Evolutionary conservation across 2,113 vertebrate species (phyloP).

Genomic region (Cervus canadensis): DNA sequence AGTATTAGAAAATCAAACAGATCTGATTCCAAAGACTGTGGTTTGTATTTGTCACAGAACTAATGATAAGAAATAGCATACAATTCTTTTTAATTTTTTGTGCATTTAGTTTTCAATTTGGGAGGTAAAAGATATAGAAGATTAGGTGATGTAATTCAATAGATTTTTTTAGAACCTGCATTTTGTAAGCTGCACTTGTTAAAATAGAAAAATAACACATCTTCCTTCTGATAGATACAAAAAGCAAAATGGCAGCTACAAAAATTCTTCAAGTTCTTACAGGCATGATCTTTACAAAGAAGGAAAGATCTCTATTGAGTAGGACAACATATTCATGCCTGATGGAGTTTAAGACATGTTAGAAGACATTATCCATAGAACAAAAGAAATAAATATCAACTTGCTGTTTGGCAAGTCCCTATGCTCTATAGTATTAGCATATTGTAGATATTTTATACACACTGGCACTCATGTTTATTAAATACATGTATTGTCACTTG

Average conservation of each 20-base stretch:
- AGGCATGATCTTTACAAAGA: slow-evolving; percentile 44
- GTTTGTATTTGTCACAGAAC: background rate
- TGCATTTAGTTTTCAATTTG: slow-evolving; percentile 27
- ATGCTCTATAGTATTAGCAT: slow-evolving; percentile 19
- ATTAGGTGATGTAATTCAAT: slow-evolving; percentile 2
- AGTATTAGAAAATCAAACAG: background rate
- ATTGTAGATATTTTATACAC: slow-evolving; percentile 56
- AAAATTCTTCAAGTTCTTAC: background rate
- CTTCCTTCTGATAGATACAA: slow-evolving; percentile 49
- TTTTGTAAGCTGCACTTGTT: background rate
- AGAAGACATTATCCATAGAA: slow-evolving; percentile 55
- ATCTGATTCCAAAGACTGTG: background rate
- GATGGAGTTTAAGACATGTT: slow-evolving; percentile 64
- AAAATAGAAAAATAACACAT: slow-evolving; percentile 33
- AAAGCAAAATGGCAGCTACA: slow-evolving; percentile 39
- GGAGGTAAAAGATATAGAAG: slow-evolving; percentile 29
- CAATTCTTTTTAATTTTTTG: background rate
- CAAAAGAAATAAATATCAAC: background rate
- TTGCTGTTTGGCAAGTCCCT: slow-evolving; percentile 63
- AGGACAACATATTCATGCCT: slow-evolving; percentile 65
- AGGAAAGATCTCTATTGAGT: slow-evolving; percentile 64
- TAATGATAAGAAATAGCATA: background rate
- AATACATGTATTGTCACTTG: slow-evolving; percentile 46
- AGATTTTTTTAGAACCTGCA: background rate
- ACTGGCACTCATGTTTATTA: slow-evolving; percentile 56